Base-by-base conservation (phyloP, 2,113 vertebrate genomes). In the Brachionichthys hirsutus region DNA sequence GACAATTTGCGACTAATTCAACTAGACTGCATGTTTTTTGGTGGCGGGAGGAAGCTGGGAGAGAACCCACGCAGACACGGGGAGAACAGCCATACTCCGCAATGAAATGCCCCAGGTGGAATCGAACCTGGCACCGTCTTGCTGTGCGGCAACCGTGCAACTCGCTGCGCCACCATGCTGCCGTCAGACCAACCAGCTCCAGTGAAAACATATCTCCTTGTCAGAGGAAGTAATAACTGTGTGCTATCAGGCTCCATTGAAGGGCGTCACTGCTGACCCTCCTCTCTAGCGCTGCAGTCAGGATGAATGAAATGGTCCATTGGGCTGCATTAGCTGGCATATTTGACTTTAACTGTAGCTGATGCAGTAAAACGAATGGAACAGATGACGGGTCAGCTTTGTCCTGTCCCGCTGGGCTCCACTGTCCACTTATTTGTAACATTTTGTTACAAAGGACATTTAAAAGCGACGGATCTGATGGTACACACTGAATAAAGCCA, bases 301-400 rank as follows among this genome's bases (percentile, higher is more conserved):
- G 38, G 16, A 58, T 45, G 66, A 58, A 44, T 56, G 62, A 84
- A 72, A 73, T 59, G 65, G 51, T 36, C 68, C 54, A n/a, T 57
- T 57, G 65, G 43, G 16, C 61, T 50, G 35, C 55, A 70, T 80
- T 47, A 63, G 57, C 36, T 40, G 58, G 57, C 66, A 74, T 71
- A 62, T 77, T 70, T 54, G 62, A 60, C 47, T 81, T 58, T 73
- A 63, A 75, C 56, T 54, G 18, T 48, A 13, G 55, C 12, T 36
- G 59, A 45, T 70, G 15, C 47, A 75, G 49, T 82, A 73, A 79
- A 67, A 70, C 44, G 73, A 81, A 64, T 66, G 61, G 51, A 73
- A 67, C 36, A 9, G 18, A 66, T 15, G 65, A 62, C 48, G 56
- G 57, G 18, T 65, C 59, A 56, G 51, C 62, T 24, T 54, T 19